A percentile compares a stretch with the other conserved stretches of the same genome.
Evolutionary conservation across 2,113 vertebrate species (phyloP).

Genomic region (Sclerurus mexicanus): DNA sequence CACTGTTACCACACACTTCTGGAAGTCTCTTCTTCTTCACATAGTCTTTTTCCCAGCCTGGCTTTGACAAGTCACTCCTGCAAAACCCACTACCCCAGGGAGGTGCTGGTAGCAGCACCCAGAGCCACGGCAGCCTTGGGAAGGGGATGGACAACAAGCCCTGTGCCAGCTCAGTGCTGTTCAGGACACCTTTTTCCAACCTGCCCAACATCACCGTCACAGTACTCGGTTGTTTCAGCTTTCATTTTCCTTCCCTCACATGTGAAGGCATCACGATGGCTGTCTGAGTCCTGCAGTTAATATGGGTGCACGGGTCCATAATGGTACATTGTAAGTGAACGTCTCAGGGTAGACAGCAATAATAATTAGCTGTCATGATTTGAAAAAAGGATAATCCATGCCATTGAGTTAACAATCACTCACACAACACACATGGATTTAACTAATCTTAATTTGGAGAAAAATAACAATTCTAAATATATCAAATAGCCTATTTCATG

Average conservation of each 20-base stretch:
- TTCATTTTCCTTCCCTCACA: not conserved
- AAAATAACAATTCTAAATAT: conserved; percentile 81
- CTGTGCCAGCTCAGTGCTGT: fast-evolving
- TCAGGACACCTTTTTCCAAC: not conserved
- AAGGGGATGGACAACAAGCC: not conserved
- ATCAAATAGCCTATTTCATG: conserved; percentile 72
- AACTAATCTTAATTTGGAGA: conserved; percentile 80
- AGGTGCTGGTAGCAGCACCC: not conserved
- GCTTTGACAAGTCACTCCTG: not conserved
- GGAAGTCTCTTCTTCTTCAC: not conserved
- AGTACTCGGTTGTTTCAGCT: not conserved
- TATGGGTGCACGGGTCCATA: conserved; percentile 46
- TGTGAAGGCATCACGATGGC: not conserved
- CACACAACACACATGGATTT: conserved; percentile 75
- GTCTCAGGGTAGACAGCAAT: conserved; percentile 69
- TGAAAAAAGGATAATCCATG: conserved; percentile 75
- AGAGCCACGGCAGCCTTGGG: not conserved
- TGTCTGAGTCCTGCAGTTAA: conserved; percentile 57
- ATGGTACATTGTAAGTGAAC: conserved; percentile 56
- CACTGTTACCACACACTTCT: not conserved
- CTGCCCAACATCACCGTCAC: fast-evolving
- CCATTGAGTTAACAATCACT: conserved; percentile 74
- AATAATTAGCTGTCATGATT: conserved; percentile 80
- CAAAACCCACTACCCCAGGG: not conserved
- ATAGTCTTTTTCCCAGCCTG: not conserved